Evolutionary conservation across 2,113 vertebrate genomes (phyloP), one percentile per base, ranked within the genome.

Genomic region (Cranoglanis bouderius): DNA sequence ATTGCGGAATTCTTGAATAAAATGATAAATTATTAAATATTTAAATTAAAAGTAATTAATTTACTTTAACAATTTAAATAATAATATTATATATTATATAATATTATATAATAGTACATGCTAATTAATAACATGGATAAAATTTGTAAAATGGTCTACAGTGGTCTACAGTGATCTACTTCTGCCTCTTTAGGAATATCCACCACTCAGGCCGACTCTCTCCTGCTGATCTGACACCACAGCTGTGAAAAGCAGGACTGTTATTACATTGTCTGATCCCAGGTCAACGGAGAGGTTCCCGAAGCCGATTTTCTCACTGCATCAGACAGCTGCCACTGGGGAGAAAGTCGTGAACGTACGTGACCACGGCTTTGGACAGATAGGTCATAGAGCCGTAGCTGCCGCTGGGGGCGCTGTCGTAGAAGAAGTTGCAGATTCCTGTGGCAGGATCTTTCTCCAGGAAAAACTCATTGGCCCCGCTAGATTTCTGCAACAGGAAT

Each of bases 311-410:
- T 35, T 35, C 18, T 96, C 91, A 99, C 2, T 99, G 98, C 96
- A 97, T 97, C 13, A 97, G 92, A 90, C 98, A 99, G 94, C 97
- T 97, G 46, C 97, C 96, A 90, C 91, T 97, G 2, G 98, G 98
- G 91, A 99, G 95, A 92, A 97, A 96, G 89, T 99, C 98, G 0
- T 99, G 98, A 65, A 98, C 93, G 35, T 98, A 97, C 46, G 96
- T 95, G 84, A 97, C 93, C 0, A 95, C 96, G 0, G 98, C 98
- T 94, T 98, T 99, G 9, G 98, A 98, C 70, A 99, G 94, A 92
- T 99, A 99, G 0, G 98, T 99, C 98, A 99, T 99, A 57, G 98
- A 98, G 78, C 98, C 98, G 1, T 96, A 99, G 92, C 97, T 96
- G 82, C 98, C 98, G 0, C 98, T 99, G 2, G 98, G 98, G 90